phyloP scores from a whole-genome alignment of 2,888 invertebrate genomes.

The Pyrgus malvae region DNA sequence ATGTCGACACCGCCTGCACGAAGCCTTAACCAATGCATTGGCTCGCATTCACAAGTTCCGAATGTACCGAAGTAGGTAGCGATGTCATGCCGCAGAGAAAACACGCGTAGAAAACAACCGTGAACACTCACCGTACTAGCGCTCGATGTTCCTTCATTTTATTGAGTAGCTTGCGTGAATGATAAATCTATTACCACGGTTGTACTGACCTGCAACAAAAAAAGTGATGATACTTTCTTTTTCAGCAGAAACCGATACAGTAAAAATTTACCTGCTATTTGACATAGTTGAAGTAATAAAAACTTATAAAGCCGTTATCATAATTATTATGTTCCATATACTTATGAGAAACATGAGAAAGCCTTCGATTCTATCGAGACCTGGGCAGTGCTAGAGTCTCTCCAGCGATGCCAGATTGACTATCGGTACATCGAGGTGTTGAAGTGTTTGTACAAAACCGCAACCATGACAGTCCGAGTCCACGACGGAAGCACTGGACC shows the following conservation, averaged over 20 bases:
- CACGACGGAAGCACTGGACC: no score
- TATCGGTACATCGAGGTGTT: no score
- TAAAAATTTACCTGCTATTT: neutral
- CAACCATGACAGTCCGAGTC: no score
- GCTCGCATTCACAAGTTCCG: constrained; percentile 36
- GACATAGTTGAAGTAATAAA: neutral
- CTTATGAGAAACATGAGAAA: no score
- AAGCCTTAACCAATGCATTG: constrained; percentile 25
- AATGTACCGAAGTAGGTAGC: constrained; percentile 54
- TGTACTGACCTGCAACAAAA: constrained; percentile 15
- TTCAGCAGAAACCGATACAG: neutral
- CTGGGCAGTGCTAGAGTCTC: no score
- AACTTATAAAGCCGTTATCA: no score
- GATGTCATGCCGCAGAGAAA: constrained; percentile 68
- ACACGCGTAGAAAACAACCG: constrained; percentile 62
- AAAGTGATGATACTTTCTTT: constrained; percentile 4
- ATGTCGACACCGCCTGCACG: neutral
- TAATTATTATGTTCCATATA: no score
- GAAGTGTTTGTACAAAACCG: no score
- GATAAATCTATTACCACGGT: constrained; percentile 36
- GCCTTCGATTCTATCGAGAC: no score
- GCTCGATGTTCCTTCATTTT: constrained; percentile 48
- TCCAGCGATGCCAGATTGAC: no score
- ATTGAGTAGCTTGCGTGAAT: constrained; percentile 55
- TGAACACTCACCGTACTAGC: constrained; percentile 42